Conservation (phyloP, 2,797 vertebrate species). For the Eupleurogrammus muticus region DNA sequence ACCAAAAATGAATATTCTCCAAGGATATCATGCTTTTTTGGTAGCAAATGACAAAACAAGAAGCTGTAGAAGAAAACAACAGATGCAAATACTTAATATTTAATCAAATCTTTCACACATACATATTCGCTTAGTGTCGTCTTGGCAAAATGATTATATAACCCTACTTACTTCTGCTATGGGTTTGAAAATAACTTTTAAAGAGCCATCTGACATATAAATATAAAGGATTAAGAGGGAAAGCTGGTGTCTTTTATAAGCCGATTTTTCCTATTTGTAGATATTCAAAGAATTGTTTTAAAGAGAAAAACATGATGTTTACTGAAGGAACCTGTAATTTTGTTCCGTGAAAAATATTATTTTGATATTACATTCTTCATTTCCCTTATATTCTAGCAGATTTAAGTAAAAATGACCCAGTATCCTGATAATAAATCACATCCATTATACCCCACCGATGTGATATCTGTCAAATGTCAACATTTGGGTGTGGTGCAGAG, state of each 20-base stretch:
- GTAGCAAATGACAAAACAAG: background rate
- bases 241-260: background rate
- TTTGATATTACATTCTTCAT: background rate
- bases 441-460: too few relatives aligned
- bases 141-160: constrained; percentile 7
- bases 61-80: background rate
- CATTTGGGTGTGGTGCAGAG: too few relatives aligned
- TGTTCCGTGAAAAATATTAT: background rate
- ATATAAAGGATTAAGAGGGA: background rate
- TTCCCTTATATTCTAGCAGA: background rate
- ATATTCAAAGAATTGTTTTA: background rate
- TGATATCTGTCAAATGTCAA: too few relatives aligned
- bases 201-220: background rate
- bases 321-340: background rate
- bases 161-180: background rate
- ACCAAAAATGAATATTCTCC: background rate
- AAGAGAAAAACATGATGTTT: background rate
- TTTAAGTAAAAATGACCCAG: too few relatives aligned
- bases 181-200: background rate
- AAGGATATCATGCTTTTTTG: background rate
- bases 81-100: background rate
- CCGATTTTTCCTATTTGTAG: background rate
- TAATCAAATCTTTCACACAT: constrained; percentile 2
- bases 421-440: too few relatives aligned
- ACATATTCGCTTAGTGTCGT: background rate